Conservation (phyloP, 1,140 invertebrate genomes). For the Coelopa frigida region DNA sequence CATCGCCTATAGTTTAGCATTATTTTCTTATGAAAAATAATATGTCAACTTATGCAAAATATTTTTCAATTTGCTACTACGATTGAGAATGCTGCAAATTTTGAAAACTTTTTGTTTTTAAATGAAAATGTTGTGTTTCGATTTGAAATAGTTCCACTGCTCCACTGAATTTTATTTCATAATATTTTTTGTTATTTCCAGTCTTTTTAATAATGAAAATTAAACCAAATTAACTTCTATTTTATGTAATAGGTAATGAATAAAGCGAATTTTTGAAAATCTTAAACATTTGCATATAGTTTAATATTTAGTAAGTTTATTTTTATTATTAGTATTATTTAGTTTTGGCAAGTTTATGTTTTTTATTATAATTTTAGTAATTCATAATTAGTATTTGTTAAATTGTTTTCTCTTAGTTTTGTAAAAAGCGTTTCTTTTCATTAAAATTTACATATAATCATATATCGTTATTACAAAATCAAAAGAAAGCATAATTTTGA, state of each 20-base stretch:
- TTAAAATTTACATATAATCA: no score
- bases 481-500: no score
- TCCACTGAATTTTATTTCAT: constrained; percentile 4
- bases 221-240: no score
- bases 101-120: constrained; percentile 1
- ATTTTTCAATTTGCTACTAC: not conserved
- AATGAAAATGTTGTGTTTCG: constrained; percentile 10
- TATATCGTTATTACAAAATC: no score
- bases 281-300: constrained; percentile 1
- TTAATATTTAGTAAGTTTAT: constrained; percentile 6
- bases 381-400: constrained; percentile 18
- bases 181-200: not conserved
- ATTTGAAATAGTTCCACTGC: not conserved
- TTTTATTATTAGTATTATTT: not conserved
- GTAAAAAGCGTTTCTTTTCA: no score
- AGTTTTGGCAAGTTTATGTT: not conserved
- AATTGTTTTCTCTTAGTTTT: not conserved
- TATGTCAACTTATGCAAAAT: no score
- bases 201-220: not conserved
- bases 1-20: no score
- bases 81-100: not conserved
- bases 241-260: no score
- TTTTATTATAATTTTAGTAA: constrained; percentile 10
- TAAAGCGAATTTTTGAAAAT: constrained; percentile 6
- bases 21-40: no score